These are phyloP conservation scores for Xestia xanthographa DNA, from an alignment of 2,888 invertebrate genomes.

Conservation along the genomic window DNA sequence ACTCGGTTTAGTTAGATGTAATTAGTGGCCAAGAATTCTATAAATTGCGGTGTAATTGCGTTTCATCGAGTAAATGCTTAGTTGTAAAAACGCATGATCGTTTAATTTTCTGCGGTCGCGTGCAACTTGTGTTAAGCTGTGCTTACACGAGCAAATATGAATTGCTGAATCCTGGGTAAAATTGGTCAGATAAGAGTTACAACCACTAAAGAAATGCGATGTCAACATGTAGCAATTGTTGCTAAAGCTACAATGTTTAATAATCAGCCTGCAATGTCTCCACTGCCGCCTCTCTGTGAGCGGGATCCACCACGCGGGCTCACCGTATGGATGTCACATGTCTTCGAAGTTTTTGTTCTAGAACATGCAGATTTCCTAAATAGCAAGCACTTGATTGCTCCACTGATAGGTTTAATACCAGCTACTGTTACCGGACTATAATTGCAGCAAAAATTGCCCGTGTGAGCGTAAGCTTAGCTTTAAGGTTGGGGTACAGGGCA, in stretches of 20 bases:
- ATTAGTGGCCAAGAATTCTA: constrained; percentile 52
- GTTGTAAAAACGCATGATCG: constrained; percentile 60
- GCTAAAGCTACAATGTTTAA: too few species aligned
- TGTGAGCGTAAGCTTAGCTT: constrained; percentile 26
- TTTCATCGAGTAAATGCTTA: constrained; percentile 52
- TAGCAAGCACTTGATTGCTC: not conserved
- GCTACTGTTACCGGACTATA: not conserved
- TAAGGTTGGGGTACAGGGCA: constrained; percentile 64
- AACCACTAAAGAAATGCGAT: not conserved
- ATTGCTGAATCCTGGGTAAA: not conserved
- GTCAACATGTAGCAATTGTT: constrained; percentile 1
- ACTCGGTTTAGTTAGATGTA: constrained; percentile 27
- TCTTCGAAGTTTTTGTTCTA: not conserved
- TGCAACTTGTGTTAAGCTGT: constrained; percentile 39
- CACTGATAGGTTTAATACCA: not conserved
- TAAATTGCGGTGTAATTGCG: constrained; percentile 53
- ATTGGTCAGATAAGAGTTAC: not conserved
- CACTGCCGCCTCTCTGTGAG: not conserved
- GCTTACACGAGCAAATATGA: constrained; percentile 22
- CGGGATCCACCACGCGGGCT: not conserved
- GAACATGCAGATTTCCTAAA: not conserved
- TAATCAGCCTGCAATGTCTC: not conserved
- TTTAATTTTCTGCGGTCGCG: constrained; percentile 52
- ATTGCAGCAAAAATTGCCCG: constrained; percentile 31
- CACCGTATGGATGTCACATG: not conserved